Evolutionary conservation across 2,113 vertebrate genomes (phyloP).

Genomic region (Cyprinus carpio): DNA sequence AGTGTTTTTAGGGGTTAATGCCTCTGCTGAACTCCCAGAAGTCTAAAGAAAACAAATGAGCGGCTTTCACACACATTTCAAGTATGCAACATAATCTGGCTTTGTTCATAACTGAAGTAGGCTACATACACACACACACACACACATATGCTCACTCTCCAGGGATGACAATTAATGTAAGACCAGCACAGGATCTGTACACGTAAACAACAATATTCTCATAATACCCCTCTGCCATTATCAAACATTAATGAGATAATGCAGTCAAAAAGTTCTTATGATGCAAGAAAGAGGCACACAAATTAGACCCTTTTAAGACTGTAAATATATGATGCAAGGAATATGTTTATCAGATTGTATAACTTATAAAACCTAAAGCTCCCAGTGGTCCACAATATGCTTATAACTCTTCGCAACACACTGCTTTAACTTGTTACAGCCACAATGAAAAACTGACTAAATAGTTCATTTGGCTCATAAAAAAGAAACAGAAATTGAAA

Average conservation of each 20-base stretch:
- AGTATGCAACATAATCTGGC: background rate
- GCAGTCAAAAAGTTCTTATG: background rate
- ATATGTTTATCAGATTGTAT: background rate
- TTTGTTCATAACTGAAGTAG: background rate
- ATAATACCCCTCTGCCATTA: background rate
- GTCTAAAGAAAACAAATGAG: constrained; percentile 5
- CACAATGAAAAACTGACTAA: background rate
- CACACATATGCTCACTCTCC: constrained; percentile 3
- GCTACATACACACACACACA: constrained; percentile 9
- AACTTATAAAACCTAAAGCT: constrained; percentile 31
- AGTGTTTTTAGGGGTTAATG: constrained; percentile 9
- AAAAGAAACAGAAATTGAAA: background rate
- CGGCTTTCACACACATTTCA: background rate
- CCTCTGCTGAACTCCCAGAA: constrained; percentile 8
- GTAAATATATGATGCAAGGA: background rate
- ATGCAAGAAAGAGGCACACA: background rate
- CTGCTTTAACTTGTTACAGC: background rate
- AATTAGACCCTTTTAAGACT: constrained; percentile 28
- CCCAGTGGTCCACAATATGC: constrained; percentile 43
- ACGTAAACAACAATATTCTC: constrained; percentile 49
- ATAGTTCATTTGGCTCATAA: background rate
- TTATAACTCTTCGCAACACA: background rate
- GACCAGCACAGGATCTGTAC: constrained; percentile 44
- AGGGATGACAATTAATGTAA: background rate
- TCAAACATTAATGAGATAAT: constrained; percentile 4